Evolutionary conservation across 92 coral and sea anemone genomes (phyloP).

Genomic region (Paragorgia papillata): DNA sequence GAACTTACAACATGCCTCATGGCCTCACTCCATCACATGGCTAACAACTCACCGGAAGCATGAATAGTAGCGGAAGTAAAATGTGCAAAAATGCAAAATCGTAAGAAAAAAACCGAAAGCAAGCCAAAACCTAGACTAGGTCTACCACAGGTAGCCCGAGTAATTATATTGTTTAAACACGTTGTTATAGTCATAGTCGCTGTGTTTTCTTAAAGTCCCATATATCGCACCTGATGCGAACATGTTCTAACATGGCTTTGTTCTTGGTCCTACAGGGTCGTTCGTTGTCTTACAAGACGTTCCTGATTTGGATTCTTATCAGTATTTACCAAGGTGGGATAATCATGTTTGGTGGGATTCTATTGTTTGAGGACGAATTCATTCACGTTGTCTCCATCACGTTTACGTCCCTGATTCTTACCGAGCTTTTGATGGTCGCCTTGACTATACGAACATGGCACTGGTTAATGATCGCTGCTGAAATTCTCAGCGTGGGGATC

Average conservation of each 20-base stretch:
- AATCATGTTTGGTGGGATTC: slow-evolving; percentile 96
- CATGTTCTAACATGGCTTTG: background rate
- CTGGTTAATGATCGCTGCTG: slow-evolving; percentile 93
- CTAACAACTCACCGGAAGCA: no score
- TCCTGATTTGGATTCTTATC: slow-evolving; percentile 88
- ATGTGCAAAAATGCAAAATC: no score
- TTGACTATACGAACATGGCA: slow-evolving; percentile 97
- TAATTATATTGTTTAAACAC: no score
- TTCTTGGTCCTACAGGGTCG: slow-evolving; percentile 84
- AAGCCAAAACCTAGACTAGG: no score
- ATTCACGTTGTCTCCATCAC: slow-evolving; percentile 97
- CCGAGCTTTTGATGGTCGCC: slow-evolving; percentile 96
- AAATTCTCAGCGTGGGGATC: slow-evolving; percentile 77
- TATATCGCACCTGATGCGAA: no score
- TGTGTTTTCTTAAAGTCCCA: no score
- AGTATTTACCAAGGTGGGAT: slow-evolving; percentile 97
- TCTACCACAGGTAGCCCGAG: no score
- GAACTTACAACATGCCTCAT: no score
- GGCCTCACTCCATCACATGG: no score
- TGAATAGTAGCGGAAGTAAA: no score
- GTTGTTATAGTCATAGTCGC: no score
- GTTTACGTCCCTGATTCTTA: slow-evolving; percentile 90
- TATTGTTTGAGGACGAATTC: slow-evolving; percentile 86
- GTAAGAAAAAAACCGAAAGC: no score
- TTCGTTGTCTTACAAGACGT: slow-evolving; percentile 97